These are phyloP conservation scores for Octopus sinensis DNA, from an alignment of 1,140 invertebrate genomes.

Conservation along the genomic window DNA sequence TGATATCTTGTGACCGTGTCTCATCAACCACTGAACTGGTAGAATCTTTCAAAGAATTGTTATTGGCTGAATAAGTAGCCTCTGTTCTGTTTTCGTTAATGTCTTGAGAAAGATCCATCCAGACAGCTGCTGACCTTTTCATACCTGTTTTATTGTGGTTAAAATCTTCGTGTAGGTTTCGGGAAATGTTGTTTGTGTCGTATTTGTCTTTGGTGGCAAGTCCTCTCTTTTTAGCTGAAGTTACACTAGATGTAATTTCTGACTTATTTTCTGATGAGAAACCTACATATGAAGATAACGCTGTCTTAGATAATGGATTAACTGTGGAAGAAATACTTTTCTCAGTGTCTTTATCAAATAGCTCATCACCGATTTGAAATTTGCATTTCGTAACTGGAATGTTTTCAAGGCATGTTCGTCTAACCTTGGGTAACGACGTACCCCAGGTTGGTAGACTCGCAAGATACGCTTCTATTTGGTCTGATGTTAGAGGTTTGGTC, in stretches of 20 bases:
- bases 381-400: constrained; percentile 43
- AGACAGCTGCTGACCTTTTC: not conserved
- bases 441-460: constrained; percentile 33
- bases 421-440: constrained; percentile 14
- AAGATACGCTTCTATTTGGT: constrained; percentile 43
- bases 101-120: not conserved
- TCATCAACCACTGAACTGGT: not conserved
- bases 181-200: too few species aligned
- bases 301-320: too few species aligned
- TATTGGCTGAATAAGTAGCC: not conserved
- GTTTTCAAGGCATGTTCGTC: constrained; percentile 26
- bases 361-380: constrained; percentile 34
- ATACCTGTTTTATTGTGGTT: too few species aligned
- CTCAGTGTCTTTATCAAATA: too few species aligned
- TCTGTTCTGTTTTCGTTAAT: not conserved
- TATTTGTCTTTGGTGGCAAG: too few species aligned
- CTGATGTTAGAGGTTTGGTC: constrained; percentile 33
- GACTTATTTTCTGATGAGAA: too few species aligned
- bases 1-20: not conserved
- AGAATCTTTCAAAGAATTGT: not conserved
- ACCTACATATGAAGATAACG: too few species aligned
- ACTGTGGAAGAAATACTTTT: too few species aligned
- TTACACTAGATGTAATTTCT: too few species aligned
- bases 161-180: too few species aligned
- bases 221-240: too few species aligned